A percentile compares a stretch with the other conserved stretches of the same genome.
Conservation (phyloP, 2,888 invertebrate genomes). For the Thymelicus acteon region DNA sequence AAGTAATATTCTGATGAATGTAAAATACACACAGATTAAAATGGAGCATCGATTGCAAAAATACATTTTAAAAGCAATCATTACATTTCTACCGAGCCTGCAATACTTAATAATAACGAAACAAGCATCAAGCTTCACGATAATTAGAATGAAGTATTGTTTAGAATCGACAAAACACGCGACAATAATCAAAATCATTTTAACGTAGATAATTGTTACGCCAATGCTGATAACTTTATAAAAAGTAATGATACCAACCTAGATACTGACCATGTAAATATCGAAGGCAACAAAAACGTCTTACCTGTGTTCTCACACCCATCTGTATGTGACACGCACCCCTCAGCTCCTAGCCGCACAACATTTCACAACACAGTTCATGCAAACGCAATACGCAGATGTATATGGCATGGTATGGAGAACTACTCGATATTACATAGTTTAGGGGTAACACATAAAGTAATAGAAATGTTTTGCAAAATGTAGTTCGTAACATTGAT, state of each 20-base stretch:
- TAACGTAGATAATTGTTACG: not conserved
- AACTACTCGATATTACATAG: conserved; percentile 52
- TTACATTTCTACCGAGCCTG: conserved; percentile 8
- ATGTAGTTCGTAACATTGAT: conserved; percentile 12
- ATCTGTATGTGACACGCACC: conserved; percentile 96
- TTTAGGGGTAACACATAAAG: conserved; percentile 40
- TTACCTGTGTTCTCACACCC: conserved; percentile 97
- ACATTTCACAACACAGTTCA: conserved; percentile 86
- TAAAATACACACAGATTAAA: not conserved
- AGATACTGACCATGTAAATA: conserved; percentile 23
- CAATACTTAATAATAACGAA: conserved; percentile 5
- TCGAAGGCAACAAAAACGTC: conserved; percentile 48
- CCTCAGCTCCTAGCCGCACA: conserved; percentile 91
- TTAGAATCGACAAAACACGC: not conserved
- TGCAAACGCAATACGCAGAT: conserved; percentile 65
- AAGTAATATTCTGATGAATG: not conserved
- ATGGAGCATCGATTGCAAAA: conserved; percentile 9
- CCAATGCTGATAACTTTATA: not conserved
- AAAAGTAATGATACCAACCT: not conserved
- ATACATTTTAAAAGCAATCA: conserved; percentile 16
- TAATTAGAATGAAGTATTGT: not conserved
- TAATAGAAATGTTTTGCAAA: conserved; percentile 55
- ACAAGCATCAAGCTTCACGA: not conserved
- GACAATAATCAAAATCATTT: not conserved
- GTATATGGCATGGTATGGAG: conserved; percentile 38